Evolutionary conservation across 2,797 vertebrate genomes (phyloP), one percentile per base, ranked within the genome.

Genomic region (Parambassis ranga): DNA sequence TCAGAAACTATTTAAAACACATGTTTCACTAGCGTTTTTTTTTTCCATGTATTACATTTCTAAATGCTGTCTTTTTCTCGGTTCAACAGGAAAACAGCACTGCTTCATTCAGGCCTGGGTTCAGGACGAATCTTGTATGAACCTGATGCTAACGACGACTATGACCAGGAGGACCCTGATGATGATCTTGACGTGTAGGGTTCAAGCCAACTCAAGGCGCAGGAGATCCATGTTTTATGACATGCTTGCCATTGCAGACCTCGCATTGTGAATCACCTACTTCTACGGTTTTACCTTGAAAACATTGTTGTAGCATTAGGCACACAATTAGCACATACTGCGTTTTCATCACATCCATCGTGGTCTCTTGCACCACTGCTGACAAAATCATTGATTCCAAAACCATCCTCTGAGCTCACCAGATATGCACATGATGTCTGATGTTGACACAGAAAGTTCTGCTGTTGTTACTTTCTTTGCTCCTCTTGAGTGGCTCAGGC

Each of bases 111-210:
- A 0, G 79, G 87, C 1, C 72, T 81, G 0, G 87, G 92, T 16
- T 84, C 90, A 4, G 93, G 92, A 30, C 81, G 83, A 37, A 94
- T 95, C 62, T 53, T 88, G 16, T 94, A 94, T 3, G 92, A 94
- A 47, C 94, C 93, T 0, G 93, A 94, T 37, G 90, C 90, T 2
- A 87, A 83, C 3, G 94, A 94, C 15, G 93, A 95, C 77, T 88
- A 90, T 22, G 94, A 95, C 50, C 91, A 94, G 8, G 94, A 95
- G 44, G 94, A 95, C 52, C 94, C 94, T 0, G 94, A 95, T 49
- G 94, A 95, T 47, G 94, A 95, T 74, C 91, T 95, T 6, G 92
- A 95, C 37, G 88, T 95, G 24, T 95, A 88, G 83, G 3, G 2
- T 39, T 22, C 18, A 16, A 9, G 5, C 20, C 49, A 49, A 38